Percentiles rank a stretch among this genome's conserved stretches.
Conservation (phyloP, 2,113 vertebrate genomes). For the Catharus minimus region DNA sequence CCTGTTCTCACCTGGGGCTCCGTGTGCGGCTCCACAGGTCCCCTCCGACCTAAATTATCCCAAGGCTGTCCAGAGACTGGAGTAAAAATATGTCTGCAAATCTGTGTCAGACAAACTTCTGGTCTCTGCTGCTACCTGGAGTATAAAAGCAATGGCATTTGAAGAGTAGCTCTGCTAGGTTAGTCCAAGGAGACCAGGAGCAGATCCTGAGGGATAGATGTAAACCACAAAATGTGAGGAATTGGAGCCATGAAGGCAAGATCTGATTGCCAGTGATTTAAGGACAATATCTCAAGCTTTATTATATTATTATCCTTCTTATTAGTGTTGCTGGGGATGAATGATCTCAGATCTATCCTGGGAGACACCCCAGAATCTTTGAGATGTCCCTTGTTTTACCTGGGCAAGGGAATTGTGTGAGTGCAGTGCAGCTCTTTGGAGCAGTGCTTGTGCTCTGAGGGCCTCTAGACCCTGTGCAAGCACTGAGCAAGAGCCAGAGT, state of each 20-base stretch:
- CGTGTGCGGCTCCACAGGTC: background rate
- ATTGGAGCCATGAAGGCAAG: background rate
- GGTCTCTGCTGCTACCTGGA: background rate
- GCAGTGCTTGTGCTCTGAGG: background rate
- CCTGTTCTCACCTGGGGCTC: background rate
- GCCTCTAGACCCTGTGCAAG: background rate
- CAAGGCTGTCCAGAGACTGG: background rate
- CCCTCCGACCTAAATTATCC: slow-evolving; percentile 5
- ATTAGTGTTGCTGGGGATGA: background rate
- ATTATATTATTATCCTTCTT: background rate
- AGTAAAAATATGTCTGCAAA: slow-evolving; percentile 35
- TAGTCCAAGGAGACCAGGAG: slow-evolving; percentile 11
- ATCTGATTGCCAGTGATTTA: background rate
- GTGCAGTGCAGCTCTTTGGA: background rate
- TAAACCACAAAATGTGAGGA: background rate
- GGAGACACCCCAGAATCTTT: background rate
- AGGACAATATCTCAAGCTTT: background rate
- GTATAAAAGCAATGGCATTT: background rate
- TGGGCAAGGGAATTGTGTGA: background rate
- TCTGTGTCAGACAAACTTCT: slow-evolving; percentile 10
- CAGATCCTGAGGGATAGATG: background rate
- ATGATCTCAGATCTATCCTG: accelerated
- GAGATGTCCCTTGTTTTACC: background rate
- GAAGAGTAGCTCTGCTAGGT: background rate
- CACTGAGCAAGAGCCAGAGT: background rate